phyloP scores from a whole-genome alignment of 2,113 vertebrate species.

The Oriolus oriolus region DNA sequence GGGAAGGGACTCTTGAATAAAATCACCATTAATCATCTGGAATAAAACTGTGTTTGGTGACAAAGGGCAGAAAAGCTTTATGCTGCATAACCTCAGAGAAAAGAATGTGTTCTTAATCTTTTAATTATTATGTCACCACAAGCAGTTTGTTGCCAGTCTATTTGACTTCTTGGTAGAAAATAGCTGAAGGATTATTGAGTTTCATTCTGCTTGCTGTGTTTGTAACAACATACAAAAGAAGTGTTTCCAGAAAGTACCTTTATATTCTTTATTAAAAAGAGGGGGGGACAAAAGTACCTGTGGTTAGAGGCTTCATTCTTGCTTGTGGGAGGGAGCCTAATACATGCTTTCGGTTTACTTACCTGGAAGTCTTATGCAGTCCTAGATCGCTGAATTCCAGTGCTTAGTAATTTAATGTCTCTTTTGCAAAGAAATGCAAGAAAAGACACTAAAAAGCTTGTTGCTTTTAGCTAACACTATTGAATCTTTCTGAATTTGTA shows the following conservation, averaged over 20 bases:
- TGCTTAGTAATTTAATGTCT: neutral
- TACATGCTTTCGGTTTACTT: neutral
- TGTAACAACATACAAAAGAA: neutral
- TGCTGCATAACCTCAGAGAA: neutral
- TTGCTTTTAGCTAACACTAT: neutral
- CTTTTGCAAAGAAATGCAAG: neutral
- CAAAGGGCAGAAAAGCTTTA: neutral
- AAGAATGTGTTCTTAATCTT: neutral
- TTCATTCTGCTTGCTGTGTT: neutral
- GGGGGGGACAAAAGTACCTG: accelerated
- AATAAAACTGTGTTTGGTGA: neutral
- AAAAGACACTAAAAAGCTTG: neutral
- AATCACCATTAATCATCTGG: neutral
- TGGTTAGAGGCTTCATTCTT: neutral
- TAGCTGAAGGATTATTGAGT: neutral
- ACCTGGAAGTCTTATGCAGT: neutral
- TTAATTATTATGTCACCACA: neutral
- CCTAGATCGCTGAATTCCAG: neutral
- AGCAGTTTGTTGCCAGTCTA: neutral
- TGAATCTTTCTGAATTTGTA: neutral
- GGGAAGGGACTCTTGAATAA: neutral
- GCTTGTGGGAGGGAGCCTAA: neutral
- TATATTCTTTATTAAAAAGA: neutral
- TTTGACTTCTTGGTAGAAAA: neutral
- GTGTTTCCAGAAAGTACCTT: neutral